Evolutionary conservation across 1,140 invertebrate genomes (phyloP).

Genomic region (Scaptomyza pallida): DNA sequence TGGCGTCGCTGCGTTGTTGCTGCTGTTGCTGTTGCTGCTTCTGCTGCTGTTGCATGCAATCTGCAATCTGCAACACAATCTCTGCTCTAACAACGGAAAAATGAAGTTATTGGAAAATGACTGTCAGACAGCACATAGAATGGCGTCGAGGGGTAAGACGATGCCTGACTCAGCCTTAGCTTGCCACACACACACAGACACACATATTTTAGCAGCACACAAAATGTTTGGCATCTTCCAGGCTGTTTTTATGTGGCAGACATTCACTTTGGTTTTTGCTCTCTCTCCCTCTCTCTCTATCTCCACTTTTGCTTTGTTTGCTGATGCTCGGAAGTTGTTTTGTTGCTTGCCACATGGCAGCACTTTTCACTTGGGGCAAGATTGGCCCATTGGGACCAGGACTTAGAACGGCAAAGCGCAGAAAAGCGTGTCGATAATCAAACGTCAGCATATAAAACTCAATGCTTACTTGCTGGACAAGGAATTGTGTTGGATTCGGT

Average conservation of each 20-base stretch:
- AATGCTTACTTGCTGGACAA: slow-evolving; percentile 54
- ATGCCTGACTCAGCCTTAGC: slow-evolving; percentile 9
- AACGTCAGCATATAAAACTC: slow-evolving; percentile 79
- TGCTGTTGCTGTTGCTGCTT: slow-evolving; percentile 34
- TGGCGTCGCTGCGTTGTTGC: slow-evolving; percentile 17
- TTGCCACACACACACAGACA: no score
- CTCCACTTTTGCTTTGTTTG: slow-evolving; percentile 15
- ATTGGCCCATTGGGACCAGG: slow-evolving; percentile 30
- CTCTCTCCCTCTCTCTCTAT: slow-evolving; percentile 18
- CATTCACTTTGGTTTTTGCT: slow-evolving; percentile 31
- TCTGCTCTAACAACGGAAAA: slow-evolving; percentile 79
- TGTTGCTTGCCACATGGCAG: slow-evolving; percentile 55
- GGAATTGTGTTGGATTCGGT: slow-evolving; percentile 12
- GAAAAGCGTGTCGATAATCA: slow-evolving; percentile 75
- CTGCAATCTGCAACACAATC: slow-evolving; percentile 79
- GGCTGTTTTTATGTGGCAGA: slow-evolving; percentile 55
- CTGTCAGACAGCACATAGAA: slow-evolving; percentile 58
- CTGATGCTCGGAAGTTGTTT: slow-evolving; percentile 47
- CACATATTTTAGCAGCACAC: slow-evolving; percentile 56
- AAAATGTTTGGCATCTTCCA: slow-evolving; percentile 78
- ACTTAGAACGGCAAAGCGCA: slow-evolving; percentile 26
- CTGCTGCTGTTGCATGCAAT: slow-evolving; percentile 43
- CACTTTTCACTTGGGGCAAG: slow-evolving; percentile 49
- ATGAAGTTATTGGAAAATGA: slow-evolving; percentile 81
- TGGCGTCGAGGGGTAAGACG: background rate